Evolutionary conservation across 1,140 invertebrate genomes (phyloP), one percentile per base, ranked within the genome.

Genomic region (Eriocheir sinensis): DNA sequence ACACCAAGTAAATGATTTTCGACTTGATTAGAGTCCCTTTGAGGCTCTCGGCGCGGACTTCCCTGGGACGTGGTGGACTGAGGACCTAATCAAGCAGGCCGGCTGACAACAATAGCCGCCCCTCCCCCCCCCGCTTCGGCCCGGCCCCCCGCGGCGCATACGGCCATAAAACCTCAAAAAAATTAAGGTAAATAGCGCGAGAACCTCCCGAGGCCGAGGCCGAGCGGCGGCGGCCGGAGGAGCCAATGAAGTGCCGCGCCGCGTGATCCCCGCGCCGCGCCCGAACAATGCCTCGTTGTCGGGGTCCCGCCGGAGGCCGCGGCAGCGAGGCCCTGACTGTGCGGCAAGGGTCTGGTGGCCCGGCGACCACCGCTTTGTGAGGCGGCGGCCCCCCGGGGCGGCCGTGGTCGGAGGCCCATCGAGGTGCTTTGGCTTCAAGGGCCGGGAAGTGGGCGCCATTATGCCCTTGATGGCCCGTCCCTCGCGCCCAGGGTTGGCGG

Each of bases 41-140:
- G 81, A 40, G 40, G 36, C 40, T 85, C 44, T 48, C 80, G 91
- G 44, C 72, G 80, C 91, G 40, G 48, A 92, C 85, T 89, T 89
- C 85, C 40, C 93, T 32, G 21, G 60, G 81, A 89, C 60, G 85
- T 79, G 40, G 27, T 38, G 34, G 41, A 88, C 53, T 89, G 86
- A 93, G 89, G 85, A 88, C n/a, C 85, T 93, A 93, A 93, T 93
- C 93, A 93, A 93, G 93, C 53, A 80, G 79, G 53, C 93, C 30
- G 38, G 53, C 48, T 44, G 32, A 93, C 86, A 93, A 93, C 93
- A 93, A 93, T 93, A 72, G 86, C n/a, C n/a, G 8, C 79, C 60
- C 21, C 30, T n/a, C n/a, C 83, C 36, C 36, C 32, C 48, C 85
- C 17, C 83, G 12, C 48, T 53, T 88, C 36, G 85, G 9, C 36